A percentile compares a stretch with the other conserved stretches of the same genome.
Conservation (phyloP, 2,113 vertebrate genomes). For the Tor tambroides region DNA sequence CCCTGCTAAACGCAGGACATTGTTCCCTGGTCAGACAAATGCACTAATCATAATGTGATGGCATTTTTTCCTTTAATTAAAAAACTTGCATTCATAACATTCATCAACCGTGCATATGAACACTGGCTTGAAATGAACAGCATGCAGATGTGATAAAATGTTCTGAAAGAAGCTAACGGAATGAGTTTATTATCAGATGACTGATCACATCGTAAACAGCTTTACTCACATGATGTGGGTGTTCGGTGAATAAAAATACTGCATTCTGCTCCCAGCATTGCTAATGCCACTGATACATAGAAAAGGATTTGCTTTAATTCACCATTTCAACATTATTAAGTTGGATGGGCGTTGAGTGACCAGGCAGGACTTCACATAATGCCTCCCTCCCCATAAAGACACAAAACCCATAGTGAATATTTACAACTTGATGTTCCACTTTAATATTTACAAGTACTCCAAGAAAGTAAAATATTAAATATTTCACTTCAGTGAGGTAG, state of each 20-base stretch:
- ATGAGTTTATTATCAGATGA: not conserved
- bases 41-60: not conserved
- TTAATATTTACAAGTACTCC: not conserved
- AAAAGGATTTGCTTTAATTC: not conserved
- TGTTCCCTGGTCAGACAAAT: not conserved
- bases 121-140: not conserved
- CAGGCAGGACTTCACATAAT: not conserved
- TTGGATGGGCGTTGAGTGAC: not conserved
- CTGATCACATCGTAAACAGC: not conserved
- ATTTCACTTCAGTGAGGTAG: slow-evolving; percentile 13
- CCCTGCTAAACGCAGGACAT: not conserved
- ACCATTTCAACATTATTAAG: not conserved
- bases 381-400: not conserved
- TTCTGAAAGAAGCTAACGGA: not conserved
- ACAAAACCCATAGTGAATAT: not conserved
- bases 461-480: not conserved
- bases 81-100: not conserved
- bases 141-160: not conserved
- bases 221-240: not conserved
- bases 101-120: not conserved
- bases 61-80: not conserved
- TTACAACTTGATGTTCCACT: not conserved
- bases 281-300: not conserved
- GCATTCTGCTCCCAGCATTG: not conserved
- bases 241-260: not conserved